phyloP scores from a whole-genome alignment of 2,888 invertebrate genomes.

The Lasioglossum oenotherae region DNA sequence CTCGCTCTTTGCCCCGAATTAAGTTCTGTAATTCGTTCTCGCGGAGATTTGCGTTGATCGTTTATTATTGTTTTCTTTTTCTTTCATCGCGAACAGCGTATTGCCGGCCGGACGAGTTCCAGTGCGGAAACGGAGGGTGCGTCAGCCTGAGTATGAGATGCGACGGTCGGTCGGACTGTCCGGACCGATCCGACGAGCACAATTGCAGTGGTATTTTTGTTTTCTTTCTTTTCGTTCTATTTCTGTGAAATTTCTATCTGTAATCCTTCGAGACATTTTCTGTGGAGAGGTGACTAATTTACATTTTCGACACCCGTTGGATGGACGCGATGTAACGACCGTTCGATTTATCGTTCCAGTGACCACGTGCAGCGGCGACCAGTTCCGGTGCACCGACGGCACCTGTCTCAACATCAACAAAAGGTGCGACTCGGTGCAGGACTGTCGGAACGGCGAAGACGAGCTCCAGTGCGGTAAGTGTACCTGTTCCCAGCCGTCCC shows the following conservation, averaged over 20 bases:
- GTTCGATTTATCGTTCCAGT: conserved; percentile 70
- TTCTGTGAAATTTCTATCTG: too few relatives aligned
- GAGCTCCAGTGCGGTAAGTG: conserved; percentile 85
- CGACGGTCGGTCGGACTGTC: conserved; percentile 85
- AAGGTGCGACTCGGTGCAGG: conserved; percentile 85
- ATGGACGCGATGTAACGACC: too few relatives aligned
- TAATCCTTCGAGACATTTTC: too few relatives aligned
- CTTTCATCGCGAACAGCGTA: conserved; percentile 59
- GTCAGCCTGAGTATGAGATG: conserved; percentile 84
- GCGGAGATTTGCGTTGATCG: conserved; percentile 71
- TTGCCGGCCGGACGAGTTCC: conserved; percentile 86
- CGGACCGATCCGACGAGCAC: conserved; percentile 87
- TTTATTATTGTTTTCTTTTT: conserved; percentile 52
- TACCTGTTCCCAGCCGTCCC: not conserved
- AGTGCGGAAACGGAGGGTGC: conserved; percentile 86
- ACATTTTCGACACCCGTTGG: not conserved
- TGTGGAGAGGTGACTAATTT: not conserved
- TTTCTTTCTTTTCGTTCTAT: conserved; percentile 39
- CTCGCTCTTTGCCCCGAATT: not conserved
- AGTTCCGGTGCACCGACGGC: conserved; percentile 87
- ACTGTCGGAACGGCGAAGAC: conserved; percentile 87
- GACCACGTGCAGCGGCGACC: conserved; percentile 84
- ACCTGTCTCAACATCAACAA: conserved; percentile 85
- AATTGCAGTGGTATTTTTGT: conserved; percentile 83
- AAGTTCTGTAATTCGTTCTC: conserved; percentile 8